Evolutionary conservation across 2,888 invertebrate genomes (phyloP), one percentile per base, ranked within the genome.

Genomic region (Drosophila anceps): DNA sequence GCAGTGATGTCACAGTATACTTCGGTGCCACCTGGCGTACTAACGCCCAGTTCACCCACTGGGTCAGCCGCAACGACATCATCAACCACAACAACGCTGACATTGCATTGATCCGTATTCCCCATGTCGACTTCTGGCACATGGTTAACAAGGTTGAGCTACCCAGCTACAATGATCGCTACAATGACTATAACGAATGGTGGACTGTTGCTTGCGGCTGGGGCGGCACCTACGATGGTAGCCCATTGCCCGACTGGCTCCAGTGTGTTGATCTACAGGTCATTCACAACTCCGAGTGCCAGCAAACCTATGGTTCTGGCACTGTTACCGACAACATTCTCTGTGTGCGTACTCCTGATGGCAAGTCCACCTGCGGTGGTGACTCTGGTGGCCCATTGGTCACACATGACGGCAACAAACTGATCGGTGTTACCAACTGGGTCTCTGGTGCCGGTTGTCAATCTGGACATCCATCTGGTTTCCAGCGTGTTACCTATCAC

Each of bases 351-450:
- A 87, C 86, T 3, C 59, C 76, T 58, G 68, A 69, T 0, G 83
- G 82, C 33, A 81, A 69, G 27, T 84, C 90, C 12, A 84, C 87
- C 4, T 91, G 91, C 72, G 73, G 80, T 3, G 91, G 92, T 2
- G 92, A 92, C 64, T 92, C 91, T 35, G 92, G 92, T 18, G 92
- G 91, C 20, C 91, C 92, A 20, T 69, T 92, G 78, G 89, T 88
- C 5, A 66, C 79, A 31, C 77, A 81, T 33, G 66, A 80, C 4
- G 71, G 66, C 37, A 41, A 20, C 33, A 70, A 81, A n/a, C 76
- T 91, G 51, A 59, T 91, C 50, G 92, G 92, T 61, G 76, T 91
- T 8, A 86, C 82, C 53, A 90, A 91, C 50, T 76, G 61, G 61
- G 76, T 74, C 0, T 62, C 76, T 0, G 0, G 35, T 15, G 50